Conservation (phyloP, 2,113 vertebrate species). For the Strigops habroptila region DNA sequence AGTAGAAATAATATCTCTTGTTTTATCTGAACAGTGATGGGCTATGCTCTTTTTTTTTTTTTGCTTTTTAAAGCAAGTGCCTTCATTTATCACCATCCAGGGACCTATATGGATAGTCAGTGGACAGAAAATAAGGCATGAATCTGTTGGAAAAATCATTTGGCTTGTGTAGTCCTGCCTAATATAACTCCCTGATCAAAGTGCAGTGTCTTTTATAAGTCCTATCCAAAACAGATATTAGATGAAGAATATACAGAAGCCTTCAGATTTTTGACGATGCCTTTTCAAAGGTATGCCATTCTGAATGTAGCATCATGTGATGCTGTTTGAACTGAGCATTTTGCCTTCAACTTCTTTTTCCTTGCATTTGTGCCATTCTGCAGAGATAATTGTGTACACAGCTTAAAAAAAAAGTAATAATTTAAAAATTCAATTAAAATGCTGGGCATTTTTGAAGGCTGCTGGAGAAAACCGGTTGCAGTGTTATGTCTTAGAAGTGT, state of each 20-base stretch:
- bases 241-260: conserved; percentile 35
- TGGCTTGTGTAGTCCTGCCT: not conserved
- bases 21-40: conserved; percentile 41
- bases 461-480: not conserved
- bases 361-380: not conserved
- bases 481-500: not conserved
- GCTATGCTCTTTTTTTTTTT: not conserved
- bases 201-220: not conserved
- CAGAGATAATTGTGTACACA: not conserved
- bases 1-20: not conserved
- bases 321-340: conserved; percentile 55
- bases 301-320: conserved; percentile 21
- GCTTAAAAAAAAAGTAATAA: not conserved
- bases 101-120: conserved; percentile 24
- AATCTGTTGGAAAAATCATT: conserved; percentile 53
- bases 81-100: conserved; percentile 29
- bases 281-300: conserved; percentile 58
- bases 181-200: conserved; percentile 62
- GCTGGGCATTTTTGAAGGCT: not conserved
- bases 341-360: conserved; percentile 37
- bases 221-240: conserved; percentile 36
- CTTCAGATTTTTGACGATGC: conserved; percentile 39
- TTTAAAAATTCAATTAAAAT: conserved; percentile 13
- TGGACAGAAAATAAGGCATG: conserved; percentile 52
- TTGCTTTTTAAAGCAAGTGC: not conserved